Percentiles rank a stretch among this genome's conserved stretches.
Conservation (phyloP, 2,797 vertebrate species). For the Cheirogaleus major region DNA sequence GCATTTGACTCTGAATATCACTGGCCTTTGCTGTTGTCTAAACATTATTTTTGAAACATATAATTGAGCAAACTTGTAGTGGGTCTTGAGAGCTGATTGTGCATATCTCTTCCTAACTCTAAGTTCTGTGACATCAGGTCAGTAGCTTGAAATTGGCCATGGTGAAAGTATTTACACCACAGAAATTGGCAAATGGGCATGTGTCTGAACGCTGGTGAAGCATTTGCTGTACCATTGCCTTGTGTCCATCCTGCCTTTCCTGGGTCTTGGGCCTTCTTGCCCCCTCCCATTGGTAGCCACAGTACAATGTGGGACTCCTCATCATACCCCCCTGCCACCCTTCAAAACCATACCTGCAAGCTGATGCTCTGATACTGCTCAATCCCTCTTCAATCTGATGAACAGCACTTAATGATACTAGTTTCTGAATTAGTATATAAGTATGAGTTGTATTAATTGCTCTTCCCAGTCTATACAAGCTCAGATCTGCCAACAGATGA, state of each 20-base stretch:
- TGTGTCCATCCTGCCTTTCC: neutral
- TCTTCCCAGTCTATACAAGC: neutral
- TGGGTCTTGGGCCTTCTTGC: neutral
- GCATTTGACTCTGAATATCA: neutral
- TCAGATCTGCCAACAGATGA: constrained; percentile 62
- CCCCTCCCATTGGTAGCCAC: neutral
- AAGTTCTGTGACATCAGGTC: neutral
- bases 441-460: neutral
- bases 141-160: constrained; percentile 3
- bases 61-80: neutral
- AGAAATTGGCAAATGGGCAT: neutral
- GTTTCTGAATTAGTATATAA: neutral
- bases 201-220: neutral
- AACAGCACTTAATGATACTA: neutral
- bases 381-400: neutral
- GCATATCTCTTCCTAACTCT: neutral
- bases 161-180: neutral
- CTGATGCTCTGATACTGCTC: neutral
- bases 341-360: neutral
- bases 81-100: neutral
- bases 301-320: neutral
- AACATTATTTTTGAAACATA: neutral
- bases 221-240: neutral
- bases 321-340: neutral
- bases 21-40: neutral